phyloP scores from a whole-genome alignment of 1,140 invertebrate species.

The Macrotrachela quadricornifera region DNA sequence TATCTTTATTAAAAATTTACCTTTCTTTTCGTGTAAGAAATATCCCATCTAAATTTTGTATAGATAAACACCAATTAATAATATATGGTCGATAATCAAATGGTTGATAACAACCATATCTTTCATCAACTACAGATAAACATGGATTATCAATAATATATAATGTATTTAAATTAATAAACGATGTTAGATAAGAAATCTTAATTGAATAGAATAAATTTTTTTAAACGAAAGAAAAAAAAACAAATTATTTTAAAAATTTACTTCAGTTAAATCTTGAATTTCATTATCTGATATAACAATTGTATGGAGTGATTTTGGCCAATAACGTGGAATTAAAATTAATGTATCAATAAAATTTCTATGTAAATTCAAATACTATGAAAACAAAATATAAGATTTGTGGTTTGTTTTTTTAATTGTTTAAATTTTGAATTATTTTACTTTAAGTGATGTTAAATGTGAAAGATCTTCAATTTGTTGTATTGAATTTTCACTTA shows the following conservation, averaged over 20 bases:
- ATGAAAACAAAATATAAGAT: conserved; percentile 20
- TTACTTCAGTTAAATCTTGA: conserved; percentile 50
- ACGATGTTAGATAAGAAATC: conserved; percentile 51
- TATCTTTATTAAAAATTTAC: conserved; percentile 30
- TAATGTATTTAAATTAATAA: conserved; percentile 50
- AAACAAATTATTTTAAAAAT: neutral
- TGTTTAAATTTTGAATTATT: too few species aligned
- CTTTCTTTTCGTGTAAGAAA: conserved; percentile 67
- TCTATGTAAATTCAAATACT: conserved; percentile 60
- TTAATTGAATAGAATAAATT: conserved; percentile 19
- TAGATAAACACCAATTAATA: conserved; percentile 68
- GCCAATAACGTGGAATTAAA: conserved; percentile 56
- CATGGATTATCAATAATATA: conserved; percentile 66
- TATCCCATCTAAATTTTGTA: conserved; percentile 64
- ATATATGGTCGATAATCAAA: conserved; percentile 77
- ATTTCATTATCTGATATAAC: conserved; percentile 63
- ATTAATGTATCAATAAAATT: conserved; percentile 58
- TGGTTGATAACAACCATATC: conserved; percentile 35
- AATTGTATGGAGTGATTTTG: conserved; percentile 46
- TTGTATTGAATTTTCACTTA: too few species aligned
- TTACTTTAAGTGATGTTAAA: too few species aligned
- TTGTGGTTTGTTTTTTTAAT: too few species aligned
- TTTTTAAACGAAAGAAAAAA: conserved; percentile 11
- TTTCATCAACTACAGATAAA: conserved; percentile 17
- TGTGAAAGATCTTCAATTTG: too few species aligned